Percentiles rank a stretch among this genome's conserved stretches.
Evolutionary conservation across 2,797 vertebrate genomes (phyloP).

Genomic region (Epinephelus awoara): DNA sequence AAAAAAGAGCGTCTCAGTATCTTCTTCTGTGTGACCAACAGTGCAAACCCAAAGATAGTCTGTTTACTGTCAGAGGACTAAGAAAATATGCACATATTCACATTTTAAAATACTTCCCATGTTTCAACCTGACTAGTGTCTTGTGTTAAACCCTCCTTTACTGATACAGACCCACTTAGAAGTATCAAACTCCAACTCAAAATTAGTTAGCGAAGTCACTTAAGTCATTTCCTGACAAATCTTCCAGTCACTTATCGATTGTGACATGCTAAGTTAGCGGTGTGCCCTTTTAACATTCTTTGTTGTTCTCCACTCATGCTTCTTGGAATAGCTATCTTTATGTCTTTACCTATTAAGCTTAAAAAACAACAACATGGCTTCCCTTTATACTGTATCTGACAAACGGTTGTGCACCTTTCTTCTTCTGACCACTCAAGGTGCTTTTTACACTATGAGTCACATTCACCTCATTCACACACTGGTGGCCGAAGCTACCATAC

Average conservation of each 20-base stretch:
- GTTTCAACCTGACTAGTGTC: not conserved
- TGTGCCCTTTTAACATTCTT: not conserved
- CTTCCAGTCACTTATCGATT: not conserved
- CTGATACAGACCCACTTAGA: not conserved
- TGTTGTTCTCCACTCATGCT: no score
- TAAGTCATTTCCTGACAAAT: not conserved
- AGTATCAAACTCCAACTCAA: not conserved
- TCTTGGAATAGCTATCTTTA: no score
- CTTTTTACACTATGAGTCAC: no score
- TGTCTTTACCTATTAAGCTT: no score
- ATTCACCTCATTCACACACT: no score
- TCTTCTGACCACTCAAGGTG: no score
- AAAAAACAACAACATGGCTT: no score
- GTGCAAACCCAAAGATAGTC: not conserved
- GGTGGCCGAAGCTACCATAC: no score
- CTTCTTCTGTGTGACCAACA: not conserved
- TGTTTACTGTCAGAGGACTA: not conserved
- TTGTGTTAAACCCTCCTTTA: not conserved
- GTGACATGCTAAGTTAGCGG: not conserved
- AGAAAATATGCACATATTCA: not conserved
- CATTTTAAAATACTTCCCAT: not conserved
- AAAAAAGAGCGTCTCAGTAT: no score
- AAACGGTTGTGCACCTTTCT: not conserved
- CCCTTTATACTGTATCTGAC: not conserved
- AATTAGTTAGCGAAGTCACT: not conserved